phyloP scores from a whole-genome alignment of 1,140 invertebrate genomes.

The Arctopsyche grandis region DNA sequence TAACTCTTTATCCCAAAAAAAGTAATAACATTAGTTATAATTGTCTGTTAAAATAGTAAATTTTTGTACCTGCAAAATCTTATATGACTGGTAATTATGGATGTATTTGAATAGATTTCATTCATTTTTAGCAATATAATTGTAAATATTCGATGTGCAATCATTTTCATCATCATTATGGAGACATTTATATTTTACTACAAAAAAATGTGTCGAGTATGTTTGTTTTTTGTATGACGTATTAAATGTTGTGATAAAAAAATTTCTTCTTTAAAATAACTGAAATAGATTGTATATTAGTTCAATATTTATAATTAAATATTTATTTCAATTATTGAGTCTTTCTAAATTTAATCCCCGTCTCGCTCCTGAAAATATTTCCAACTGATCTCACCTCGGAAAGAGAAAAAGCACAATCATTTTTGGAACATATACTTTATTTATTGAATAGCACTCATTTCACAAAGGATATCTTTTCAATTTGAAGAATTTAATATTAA shows the following conservation, averaged over 20 bases:
- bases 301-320: constrained; percentile 23
- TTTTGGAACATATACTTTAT: too few species aligned
- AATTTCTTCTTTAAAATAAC: constrained; percentile 18
- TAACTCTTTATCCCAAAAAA: too few species aligned
- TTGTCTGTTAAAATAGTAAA: background rate
- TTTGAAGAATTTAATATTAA: too few species aligned
- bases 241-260: constrained; percentile 27
- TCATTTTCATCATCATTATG: constrained; percentile 2
- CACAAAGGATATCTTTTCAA: too few species aligned
- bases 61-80: constrained; percentile 5
- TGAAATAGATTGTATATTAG: constrained; percentile 29
- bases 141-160: constrained; percentile 36
- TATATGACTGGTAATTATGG: constrained; percentile 1
- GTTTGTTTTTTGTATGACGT: constrained; percentile 31
- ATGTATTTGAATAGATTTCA: background rate
- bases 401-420: too few species aligned
- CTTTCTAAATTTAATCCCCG: background rate
- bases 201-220: constrained; percentile 26
- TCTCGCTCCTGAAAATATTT: too few species aligned
- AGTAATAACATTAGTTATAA: too few species aligned
- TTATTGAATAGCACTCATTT: too few species aligned
- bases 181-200: constrained; percentile 32
- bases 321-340: constrained; percentile 17
- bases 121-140: constrained; percentile 20
- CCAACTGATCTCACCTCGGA: too few species aligned